Base-by-base conservation (phyloP, 2,113 vertebrate species). In the Bubo blakistoni region DNA sequence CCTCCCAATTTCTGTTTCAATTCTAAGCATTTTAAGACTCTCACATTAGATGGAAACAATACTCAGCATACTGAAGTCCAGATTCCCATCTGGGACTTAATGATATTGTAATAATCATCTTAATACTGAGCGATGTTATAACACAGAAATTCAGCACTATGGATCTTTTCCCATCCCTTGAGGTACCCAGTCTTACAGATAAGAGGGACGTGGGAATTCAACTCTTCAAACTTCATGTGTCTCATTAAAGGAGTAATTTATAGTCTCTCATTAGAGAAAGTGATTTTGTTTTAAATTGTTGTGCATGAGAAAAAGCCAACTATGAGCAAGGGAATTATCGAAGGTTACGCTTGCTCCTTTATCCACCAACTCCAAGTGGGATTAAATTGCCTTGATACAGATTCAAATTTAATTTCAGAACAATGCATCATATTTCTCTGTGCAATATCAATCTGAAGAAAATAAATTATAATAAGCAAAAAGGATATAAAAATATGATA, bases 401-500 rank as follows among this genome's bases (percentile, higher is more conserved):
- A 96, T 94, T 97, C 95, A 96, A 96, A 97, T 97, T 97, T 96
- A 94, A 97, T 97, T 97, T 97, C 4, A 15, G 94, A 95, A 93
- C 91, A 94, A 96, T 92, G 93, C 85, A 88, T 87, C 93, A 3
- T 73, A 96, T 96, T 97, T 96, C 95, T 91, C 94, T 88, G 79
- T 27, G 69, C 94, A 96, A 77, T 90, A 94, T 84, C 86, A 92
- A 93, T 62, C 86, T 72, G 82, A 69, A 88, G 84, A 94, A 94
- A 95, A 92, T 92, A 90, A 95, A 96, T 95, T 96, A 85, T 70
- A 97, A 96, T 61, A 94, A 81, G 86, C 72, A 88, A 95, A 94
- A 94, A 91, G 71, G 82, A 92, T 83, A 94, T 91, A 96, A 82
- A 90, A 93, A 79, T 81, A 94, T 67, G 88, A 22, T 88, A 93